phyloP scores from a whole-genome alignment of 2,888 invertebrate species.

The Melolontha melolontha region DNA sequence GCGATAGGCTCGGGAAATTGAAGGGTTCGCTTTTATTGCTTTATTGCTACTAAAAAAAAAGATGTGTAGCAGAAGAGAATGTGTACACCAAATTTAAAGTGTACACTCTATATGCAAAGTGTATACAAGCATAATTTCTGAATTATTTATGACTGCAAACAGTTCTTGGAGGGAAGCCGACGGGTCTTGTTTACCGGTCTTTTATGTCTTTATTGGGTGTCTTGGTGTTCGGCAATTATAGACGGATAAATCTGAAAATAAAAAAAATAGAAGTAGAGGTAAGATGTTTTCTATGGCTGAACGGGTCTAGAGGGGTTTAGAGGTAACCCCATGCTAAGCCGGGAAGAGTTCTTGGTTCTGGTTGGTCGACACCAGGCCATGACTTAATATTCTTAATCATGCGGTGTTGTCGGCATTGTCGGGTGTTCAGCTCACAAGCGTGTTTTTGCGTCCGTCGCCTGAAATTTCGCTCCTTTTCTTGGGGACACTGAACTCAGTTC shows the following conservation, averaged over 20 bases:
- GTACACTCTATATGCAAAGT: slow-evolving; percentile 55
- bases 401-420: slow-evolving; percentile 54
- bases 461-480: slow-evolving; percentile 44
- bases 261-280: slow-evolving; percentile 29
- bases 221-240: slow-evolving; percentile 42
- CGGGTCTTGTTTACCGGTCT: slow-evolving; percentile 15
- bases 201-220: slow-evolving; percentile 44
- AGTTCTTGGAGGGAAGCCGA: slow-evolving; percentile 37
- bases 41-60: slow-evolving; percentile 47
- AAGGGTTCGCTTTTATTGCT: slow-evolving; percentile 50
- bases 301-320: slow-evolving; percentile 48
- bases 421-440: slow-evolving; percentile 50
- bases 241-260: slow-evolving; percentile 31
- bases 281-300: slow-evolving; percentile 43
- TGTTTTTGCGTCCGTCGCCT: slow-evolving; percentile 52
- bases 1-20: slow-evolving; percentile 33
- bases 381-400: slow-evolving; percentile 57
- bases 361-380: slow-evolving; percentile 59
- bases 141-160: slow-evolving; percentile 56
- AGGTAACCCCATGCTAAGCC: slow-evolving; percentile 50
- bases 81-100: slow-evolving; percentile 28
- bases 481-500: slow-evolving; percentile 55
- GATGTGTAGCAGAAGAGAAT: slow-evolving; percentile 13
- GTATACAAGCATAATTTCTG: slow-evolving; percentile 47
- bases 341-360: slow-evolving; percentile 57